These are phyloP conservation scores for Coturnix japonica DNA, from an alignment of 2,113 vertebrate species.

Conservation along the genomic window DNA sequence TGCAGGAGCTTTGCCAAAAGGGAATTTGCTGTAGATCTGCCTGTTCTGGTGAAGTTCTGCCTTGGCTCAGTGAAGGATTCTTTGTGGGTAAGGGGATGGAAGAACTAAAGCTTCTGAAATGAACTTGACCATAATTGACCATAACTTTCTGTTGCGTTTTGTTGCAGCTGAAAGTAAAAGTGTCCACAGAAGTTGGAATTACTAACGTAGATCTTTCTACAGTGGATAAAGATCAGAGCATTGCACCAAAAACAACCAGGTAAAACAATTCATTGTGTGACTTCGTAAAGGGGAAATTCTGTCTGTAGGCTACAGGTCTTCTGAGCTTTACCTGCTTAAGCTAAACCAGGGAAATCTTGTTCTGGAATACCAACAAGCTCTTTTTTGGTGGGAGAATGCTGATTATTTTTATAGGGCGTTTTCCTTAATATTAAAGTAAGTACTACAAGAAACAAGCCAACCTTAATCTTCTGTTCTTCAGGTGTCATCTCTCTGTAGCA, in stretches of 20 bases:
- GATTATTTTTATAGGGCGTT: neutral
- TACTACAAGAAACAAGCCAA: neutral
- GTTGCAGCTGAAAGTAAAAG: constrained; percentile 93
- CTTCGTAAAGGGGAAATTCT: neutral
- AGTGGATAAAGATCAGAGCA: constrained; percentile 99
- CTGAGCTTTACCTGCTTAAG: neutral
- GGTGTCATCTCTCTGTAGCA: neutral
- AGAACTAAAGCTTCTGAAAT: neutral
- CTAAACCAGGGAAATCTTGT: neutral
- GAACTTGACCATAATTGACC: neutral
- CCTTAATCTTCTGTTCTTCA: neutral
- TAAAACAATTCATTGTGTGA: neutral
- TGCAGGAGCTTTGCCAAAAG: neutral
- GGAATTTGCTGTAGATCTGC: neutral
- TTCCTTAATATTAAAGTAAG: neutral
- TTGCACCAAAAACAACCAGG: constrained; percentile 94
- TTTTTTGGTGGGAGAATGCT: neutral
- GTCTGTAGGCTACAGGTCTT: neutral
- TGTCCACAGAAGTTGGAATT: constrained; percentile 95
- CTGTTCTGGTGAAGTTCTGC: neutral
- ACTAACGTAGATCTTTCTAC: constrained; percentile 95
- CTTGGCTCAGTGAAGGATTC: neutral
- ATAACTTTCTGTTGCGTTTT: neutral
- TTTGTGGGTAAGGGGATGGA: neutral
- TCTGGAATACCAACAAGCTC: neutral